These are phyloP conservation scores for Troides helena DNA, from an alignment of 2,888 invertebrate genomes.

Conservation along the genomic window DNA sequence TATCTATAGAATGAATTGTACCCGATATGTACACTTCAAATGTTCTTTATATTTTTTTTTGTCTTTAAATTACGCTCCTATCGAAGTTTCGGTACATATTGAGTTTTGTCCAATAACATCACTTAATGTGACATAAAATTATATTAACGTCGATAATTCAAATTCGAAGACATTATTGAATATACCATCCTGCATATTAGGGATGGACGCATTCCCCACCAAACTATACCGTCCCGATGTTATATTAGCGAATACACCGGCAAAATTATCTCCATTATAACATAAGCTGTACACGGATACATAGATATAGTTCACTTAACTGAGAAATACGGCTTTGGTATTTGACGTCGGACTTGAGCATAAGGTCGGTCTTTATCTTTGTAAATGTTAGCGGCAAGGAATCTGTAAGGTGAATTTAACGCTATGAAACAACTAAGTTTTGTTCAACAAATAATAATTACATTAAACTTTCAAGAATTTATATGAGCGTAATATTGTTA, in stretches of 20 bases:
- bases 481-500: not conserved
- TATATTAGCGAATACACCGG: constrained; percentile 26
- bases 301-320: constrained; percentile 19
- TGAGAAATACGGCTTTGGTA: constrained; percentile 31
- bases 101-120: not conserved
- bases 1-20: too few relatives aligned
- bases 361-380: constrained; percentile 29
- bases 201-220: constrained; percentile 23
- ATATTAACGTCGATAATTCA: constrained; percentile 7
- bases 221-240: constrained; percentile 18
- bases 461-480: constrained; percentile 4
- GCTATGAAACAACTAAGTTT: constrained; percentile 16
- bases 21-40: too few relatives aligned
- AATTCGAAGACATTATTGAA: constrained; percentile 20
- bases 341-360: constrained; percentile 27
- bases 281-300: constrained; percentile 10
- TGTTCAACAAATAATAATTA: constrained; percentile 4
- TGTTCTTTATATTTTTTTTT: not conserved
- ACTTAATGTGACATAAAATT: not conserved
- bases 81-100: not conserved
- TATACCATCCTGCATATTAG: constrained; percentile 19
- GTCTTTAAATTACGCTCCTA: too few relatives aligned
- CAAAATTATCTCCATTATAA: constrained; percentile 29
- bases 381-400: constrained; percentile 26
- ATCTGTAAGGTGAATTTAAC: constrained; percentile 25